These are phyloP conservation scores for Anableps anableps DNA, from an alignment of 2,797 vertebrate genomes.

Conservation along the genomic window DNA sequence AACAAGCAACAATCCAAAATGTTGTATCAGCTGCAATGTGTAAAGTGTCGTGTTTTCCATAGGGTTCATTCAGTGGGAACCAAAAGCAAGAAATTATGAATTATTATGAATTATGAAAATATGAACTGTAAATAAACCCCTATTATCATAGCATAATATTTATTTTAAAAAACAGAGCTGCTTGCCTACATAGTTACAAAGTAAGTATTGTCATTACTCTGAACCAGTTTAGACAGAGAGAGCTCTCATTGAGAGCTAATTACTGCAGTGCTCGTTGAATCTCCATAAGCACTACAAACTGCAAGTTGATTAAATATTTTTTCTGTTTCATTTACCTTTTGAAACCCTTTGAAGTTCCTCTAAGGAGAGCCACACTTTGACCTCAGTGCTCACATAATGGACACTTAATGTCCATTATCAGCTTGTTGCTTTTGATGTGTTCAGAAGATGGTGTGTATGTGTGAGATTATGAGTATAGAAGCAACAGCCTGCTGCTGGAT, in stretches of 20 bases:
- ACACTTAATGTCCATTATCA: background rate
- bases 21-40: background rate
- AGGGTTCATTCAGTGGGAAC: background rate
- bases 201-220: too few relatives aligned
- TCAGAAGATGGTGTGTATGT: background rate
- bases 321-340: background rate
- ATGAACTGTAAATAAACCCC: background rate
- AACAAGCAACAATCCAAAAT: background rate
- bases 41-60: too few relatives aligned
- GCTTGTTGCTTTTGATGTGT: background rate
- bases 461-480: background rate
- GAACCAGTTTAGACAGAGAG: too few relatives aligned
- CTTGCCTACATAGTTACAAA: background rate
- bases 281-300: background rate
- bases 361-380: background rate
- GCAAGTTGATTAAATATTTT: too few relatives aligned
- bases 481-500: background rate
- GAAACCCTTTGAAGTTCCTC: background rate
- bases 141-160: background rate
- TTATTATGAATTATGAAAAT: background rate
- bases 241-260: too few relatives aligned
- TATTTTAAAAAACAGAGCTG: background rate
- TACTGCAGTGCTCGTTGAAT: too few relatives aligned
- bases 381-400: background rate
- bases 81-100: background rate